Percentiles rank a stretch among this genome's conserved stretches.
phyloP scores from a whole-genome alignment of 2,888 invertebrate species.

The Gnatocerus cornutus region DNA sequence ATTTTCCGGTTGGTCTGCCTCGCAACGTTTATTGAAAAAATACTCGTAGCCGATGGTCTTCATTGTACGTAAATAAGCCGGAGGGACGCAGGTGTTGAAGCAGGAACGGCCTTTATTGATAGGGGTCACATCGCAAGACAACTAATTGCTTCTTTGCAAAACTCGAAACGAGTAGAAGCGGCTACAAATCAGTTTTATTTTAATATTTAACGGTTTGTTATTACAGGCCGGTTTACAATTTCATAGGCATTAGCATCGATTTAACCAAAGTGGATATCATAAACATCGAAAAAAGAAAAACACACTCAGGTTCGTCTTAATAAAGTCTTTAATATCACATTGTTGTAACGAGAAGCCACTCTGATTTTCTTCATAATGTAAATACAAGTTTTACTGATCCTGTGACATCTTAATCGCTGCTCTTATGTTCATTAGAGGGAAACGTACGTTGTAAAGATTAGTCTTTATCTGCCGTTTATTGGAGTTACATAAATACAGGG shows the following conservation, averaged over 20 bases:
- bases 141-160: constrained; percentile 40
- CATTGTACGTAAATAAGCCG: constrained; percentile 39
- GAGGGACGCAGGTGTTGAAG: constrained; percentile 41
- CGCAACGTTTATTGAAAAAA: constrained; percentile 37
- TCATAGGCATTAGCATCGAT: constrained; percentile 20
- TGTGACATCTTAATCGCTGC: constrained; percentile 5
- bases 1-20: constrained; percentile 39
- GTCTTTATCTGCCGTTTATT: background rate
- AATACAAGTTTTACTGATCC: constrained; percentile 4
- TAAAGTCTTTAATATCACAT: background rate
- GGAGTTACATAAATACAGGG: background rate
- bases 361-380: background rate
- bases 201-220: constrained; percentile 35
- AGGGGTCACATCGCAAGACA: constrained; percentile 41
- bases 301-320: background rate
- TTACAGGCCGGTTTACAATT: constrained; percentile 35
- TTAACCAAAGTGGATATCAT: background rate
- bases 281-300: constrained; percentile 2
- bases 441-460: background rate
- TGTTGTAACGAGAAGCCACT: background rate
- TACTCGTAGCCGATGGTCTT: constrained; percentile 24
- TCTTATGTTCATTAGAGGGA: background rate
- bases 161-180: constrained; percentile 21
- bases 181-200: constrained; percentile 34
- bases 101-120: constrained; percentile 35